Base-by-base conservation (phyloP, 2,888 invertebrate species). In the Ectemnius lituratus region DNA sequence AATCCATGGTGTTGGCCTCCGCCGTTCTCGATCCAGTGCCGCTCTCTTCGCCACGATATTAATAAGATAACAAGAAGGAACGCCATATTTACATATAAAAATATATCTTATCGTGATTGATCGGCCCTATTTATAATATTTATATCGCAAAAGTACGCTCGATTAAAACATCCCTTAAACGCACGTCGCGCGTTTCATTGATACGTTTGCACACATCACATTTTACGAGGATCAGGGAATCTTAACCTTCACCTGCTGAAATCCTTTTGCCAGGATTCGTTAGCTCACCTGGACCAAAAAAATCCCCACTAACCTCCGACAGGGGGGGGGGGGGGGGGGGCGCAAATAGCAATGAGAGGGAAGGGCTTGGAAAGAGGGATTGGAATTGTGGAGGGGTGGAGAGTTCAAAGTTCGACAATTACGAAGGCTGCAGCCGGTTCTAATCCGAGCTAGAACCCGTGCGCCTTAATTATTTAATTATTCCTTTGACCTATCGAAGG, bases 41-140 rank as follows among this genome's bases (percentile, higher is more conserved):
- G 23, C 2, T 23, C 23, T 23, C 23, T 23, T 81, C 69, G 16
- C 57, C 69, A 67, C 73, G 72, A 75, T 75, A 71, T 77, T 78
- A 81, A 87, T 84, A 82, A 87, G 86, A 87, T 89, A 89, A 90
- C 88, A 87, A 88, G 86, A 84, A 89, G 85, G 84, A 88, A 88
- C 86, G 85, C 83, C 86, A 77, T 90, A 90, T 89, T 84, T 89
- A 89, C 88, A 89, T 89, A 89, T 87, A 89, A 90, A 90, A 90
- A 90, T 90, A 89, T 88, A 88, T 87, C 84, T 86, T 86, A 86
- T 85, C 81, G 79, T 79, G 83, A 86, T 80, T 79, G 85, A 85
- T 87, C 81, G 76, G 70, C 73, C 77, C 77, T 87, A 84, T 85
- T 73, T 84, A 80, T 85, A 80, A 79, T 79, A 82, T 76, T 68